A percentile compares a stretch with the other conserved stretches of the same genome.
phyloP scores from a whole-genome alignment of 1,140 invertebrate genomes.

The Drosophila tani region DNA sequence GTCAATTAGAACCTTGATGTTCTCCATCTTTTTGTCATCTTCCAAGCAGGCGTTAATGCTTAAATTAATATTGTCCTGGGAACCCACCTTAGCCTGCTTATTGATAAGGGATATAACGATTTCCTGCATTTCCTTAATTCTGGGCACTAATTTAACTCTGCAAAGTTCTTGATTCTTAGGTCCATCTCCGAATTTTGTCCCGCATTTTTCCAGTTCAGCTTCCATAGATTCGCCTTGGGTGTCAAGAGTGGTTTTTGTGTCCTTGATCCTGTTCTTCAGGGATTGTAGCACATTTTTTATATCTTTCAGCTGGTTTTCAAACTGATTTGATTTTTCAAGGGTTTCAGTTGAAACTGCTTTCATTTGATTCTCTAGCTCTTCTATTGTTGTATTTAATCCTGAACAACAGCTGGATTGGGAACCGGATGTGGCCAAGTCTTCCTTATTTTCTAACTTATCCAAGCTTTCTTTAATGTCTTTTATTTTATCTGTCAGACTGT shows the following conservation, averaged over 20 bases:
- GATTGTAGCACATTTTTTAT: background rate
- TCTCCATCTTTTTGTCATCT: background rate
- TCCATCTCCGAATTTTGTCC: no score
- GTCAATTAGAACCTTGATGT: background rate
- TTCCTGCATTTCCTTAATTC: background rate
- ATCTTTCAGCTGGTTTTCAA: slow-evolving; percentile 16
- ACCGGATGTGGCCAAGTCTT: background rate
- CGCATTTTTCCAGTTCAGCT: background rate
- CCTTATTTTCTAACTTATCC: slow-evolving; percentile 4
- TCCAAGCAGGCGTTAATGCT: background rate
- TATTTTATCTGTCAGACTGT: slow-evolving; percentile 7
- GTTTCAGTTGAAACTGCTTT: background rate
- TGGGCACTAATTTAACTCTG: background rate
- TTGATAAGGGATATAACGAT: background rate
- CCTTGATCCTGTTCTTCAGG: background rate
- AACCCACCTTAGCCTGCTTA: background rate
- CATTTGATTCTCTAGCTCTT: slow-evolving; percentile 12
- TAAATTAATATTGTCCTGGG: background rate
- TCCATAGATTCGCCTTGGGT: background rate
- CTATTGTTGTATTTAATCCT: background rate
- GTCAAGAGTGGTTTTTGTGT: background rate
- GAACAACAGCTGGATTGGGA: slow-evolving; percentile 15
- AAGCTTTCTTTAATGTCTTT: background rate
- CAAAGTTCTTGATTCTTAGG: background rate
- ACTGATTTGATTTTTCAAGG: background rate